Evolutionary conservation across 2,113 vertebrate genomes (phyloP).

Genomic region (Monopterus albus): DNA sequence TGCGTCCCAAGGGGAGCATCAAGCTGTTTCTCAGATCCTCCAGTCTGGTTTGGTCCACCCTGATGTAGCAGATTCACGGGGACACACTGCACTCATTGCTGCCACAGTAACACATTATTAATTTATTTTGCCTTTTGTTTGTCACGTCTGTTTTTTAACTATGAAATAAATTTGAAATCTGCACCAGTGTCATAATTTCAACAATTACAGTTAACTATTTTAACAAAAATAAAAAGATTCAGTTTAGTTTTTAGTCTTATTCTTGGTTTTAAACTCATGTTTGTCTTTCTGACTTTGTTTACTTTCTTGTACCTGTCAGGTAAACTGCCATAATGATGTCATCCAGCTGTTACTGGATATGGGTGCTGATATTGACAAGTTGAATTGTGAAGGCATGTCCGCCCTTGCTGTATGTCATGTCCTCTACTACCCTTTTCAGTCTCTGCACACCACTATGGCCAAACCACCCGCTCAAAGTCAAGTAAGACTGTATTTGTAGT

Average conservation of each 20-base stretch:
- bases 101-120: constrained; percentile 89
- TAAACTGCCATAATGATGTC: constrained; percentile 79
- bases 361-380: constrained; percentile 87
- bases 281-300: not conserved
- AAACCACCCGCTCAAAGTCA: constrained; percentile 41
- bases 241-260: not conserved
- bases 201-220: not conserved
- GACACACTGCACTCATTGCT: constrained; percentile 84
- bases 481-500: constrained; percentile 27
- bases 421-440: constrained; percentile 83
- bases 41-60: constrained; percentile 73
- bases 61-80: constrained; percentile 83
- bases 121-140: too few relatives aligned
- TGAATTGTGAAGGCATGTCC: constrained; percentile 85
- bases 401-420: constrained; percentile 84
- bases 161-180: not conserved
- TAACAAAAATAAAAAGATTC: not conserved
- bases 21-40: constrained; percentile 75
- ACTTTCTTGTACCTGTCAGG: constrained; percentile 66
- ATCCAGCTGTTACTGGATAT: constrained; percentile 86
- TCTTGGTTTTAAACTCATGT: not conserved
- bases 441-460: constrained; percentile 74
- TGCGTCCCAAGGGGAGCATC: constrained; percentile 78
- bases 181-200: not conserved
- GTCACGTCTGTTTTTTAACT: not conserved